Conservation (phyloP, 2,888 invertebrate species). For the Agelastica alni region DNA sequence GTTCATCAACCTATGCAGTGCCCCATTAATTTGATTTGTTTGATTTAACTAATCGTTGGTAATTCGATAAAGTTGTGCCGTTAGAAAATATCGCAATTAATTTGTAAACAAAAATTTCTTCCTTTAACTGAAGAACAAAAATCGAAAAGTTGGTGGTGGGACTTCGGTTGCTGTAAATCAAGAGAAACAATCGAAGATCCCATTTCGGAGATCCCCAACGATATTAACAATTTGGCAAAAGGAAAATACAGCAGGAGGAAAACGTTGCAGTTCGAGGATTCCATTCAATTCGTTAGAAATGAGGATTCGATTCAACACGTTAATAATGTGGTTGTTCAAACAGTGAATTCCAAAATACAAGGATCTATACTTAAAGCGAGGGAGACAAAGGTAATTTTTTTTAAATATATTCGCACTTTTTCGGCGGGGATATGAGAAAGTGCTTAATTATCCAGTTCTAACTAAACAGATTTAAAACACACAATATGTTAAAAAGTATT, state of each 20-base stretch:
- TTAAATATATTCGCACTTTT: too few relatives aligned
- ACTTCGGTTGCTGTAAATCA: constrained; percentile 31
- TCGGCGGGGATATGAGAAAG: too few relatives aligned
- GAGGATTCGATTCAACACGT: constrained; percentile 35
- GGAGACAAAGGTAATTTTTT: constrained; percentile 4
- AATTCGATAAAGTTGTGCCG: too few relatives aligned
- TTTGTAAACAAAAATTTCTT: background rate
- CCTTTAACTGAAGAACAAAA: constrained; percentile 16
- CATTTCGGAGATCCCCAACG: constrained; percentile 9
- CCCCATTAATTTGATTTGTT: too few relatives aligned
- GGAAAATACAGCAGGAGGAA: constrained; percentile 38
- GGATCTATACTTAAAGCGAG: constrained; percentile 12
- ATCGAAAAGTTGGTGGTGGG: constrained; percentile 29
- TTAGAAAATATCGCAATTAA: background rate
- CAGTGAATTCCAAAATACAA: background rate
- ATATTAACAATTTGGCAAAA: constrained; percentile 24
- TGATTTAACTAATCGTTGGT: too few relatives aligned
- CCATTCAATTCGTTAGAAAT: constrained; percentile 30
- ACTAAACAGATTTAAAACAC: too few relatives aligned
- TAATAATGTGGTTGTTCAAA: constrained; percentile 18
- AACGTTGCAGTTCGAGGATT: constrained; percentile 45
- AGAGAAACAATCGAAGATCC: constrained; percentile 10
- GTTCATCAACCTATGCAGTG: too few relatives aligned
- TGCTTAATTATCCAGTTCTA: too few relatives aligned
- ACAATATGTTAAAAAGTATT: too few relatives aligned